Evolutionary conservation across 2,888 invertebrate genomes (phyloP), one percentile per base, ranked within the genome.

Genomic region (Ormyrus pomaceus): DNA sequence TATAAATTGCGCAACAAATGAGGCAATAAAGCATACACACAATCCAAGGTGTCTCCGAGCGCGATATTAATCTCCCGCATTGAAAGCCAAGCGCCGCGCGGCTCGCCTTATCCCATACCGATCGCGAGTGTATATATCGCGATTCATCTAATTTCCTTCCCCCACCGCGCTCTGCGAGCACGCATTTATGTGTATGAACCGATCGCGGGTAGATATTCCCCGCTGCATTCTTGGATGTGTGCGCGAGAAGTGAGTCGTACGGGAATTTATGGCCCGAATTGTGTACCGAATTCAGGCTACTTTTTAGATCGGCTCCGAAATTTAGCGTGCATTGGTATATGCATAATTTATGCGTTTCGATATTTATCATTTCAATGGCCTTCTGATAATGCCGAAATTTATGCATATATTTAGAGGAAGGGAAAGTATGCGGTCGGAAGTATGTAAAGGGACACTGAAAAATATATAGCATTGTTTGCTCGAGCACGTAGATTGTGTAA

Each of bases 21-120:
- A 76, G 77, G 46, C 48, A 58, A 80, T 80, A 77, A 80, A 77
- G 64, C 80, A 78, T 78, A 70, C 62, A 13, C 64, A 13, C 71
- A 58, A 62, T 64, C 62, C 61, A 62, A 79, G 73, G 68, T 73
- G 79, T 70, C 79, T n/a, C 5, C n/a, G 34, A 34, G 34, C 7
- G 13, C 55, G 76, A 76, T 77, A 71, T 76, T 46, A 68, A 80
- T 80, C 72, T 77, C n/a, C 4, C 10, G 13, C 46, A 34, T 51
- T 58, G 6, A 56, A 61, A 73, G 45, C n/a, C 64, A 58, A 51
- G 50, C 48, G 45, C n/a, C 64, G 64, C 59, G 50, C 48, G 13
- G 45, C 19, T 11, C 34, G 19, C 53, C 55, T 71, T 71, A 65
- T 77, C 77, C 77, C 58, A 34, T 34, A 34, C 65, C 45, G 13